Base-by-base conservation (phyloP, 1,140 invertebrate genomes). In the Schlechtendalia chinensis region DNA sequence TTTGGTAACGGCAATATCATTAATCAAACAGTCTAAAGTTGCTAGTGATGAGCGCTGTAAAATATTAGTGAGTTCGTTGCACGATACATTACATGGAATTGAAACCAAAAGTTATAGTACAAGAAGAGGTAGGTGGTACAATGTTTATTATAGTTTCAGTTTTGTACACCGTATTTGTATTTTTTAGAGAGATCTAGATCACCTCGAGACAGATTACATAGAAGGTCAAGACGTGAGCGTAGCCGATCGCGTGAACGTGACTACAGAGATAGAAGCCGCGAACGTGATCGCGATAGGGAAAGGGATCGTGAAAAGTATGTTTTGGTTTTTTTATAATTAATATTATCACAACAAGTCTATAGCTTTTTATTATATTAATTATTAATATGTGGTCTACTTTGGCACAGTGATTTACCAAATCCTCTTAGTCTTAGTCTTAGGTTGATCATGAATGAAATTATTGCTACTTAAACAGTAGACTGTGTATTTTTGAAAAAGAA, bases 21-120 rank as follows among this genome's bases (percentile, higher is more conserved):
- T 99, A 24, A 99, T 99, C 82, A 98, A 98, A 87, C 96, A 99
- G 88, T 98, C 97, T 24, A 98, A 98, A 88, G 95, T 98, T 80
- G 94, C 97, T 0, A 92, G 94, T 84, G 98, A 99, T 87, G 98
- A 99, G 85, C 89, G 98, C 58, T 99, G 98, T 88, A 99, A 99
- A 88, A 98, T 99, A 83, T 87, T 99, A 16, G 97, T 99, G 77
- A 97, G 93, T 84, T 97, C 96, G 0, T 88, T 99, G 1, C 94
- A 99, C 88, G 98, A 99, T 85, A 99, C 98, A 24, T 87, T 99
- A 45, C 92, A 97, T 86, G 97, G 96, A 24, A 95, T 98, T n/a
- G 96, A 98, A 87, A 93, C 93, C 3, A 98, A 98, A 86, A 96
- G 94, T 82, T 98, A 98, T 86, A 93, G 94, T 67, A 89, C 88